Percentiles rank a stretch among this genome's conserved stretches.
Evolutionary conservation across 1,140 invertebrate genomes (phyloP).

Genomic region (Pararge aegeria): DNA sequence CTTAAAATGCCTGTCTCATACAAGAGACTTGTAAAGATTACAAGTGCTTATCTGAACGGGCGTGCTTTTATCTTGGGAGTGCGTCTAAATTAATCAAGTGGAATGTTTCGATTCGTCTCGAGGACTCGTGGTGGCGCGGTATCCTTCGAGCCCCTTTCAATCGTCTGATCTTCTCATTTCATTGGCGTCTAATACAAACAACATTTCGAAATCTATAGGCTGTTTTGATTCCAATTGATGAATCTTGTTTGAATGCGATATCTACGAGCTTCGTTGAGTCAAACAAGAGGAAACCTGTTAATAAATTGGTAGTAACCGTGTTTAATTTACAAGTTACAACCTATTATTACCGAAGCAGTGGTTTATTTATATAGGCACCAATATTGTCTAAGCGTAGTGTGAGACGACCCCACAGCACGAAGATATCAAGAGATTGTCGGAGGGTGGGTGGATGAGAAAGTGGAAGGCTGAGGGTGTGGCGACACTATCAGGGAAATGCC

Average conservation of each 20-base stretch:
- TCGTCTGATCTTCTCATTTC: conserved; percentile 18
- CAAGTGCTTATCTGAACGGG: conserved; percentile 14
- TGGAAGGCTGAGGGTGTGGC: too few species aligned
- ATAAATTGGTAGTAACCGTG: too few species aligned
- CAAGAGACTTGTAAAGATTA: conserved; percentile 7
- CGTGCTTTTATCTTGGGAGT: conserved; percentile 17
- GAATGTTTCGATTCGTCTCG: conserved; percentile 37
- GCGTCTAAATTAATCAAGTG: conserved; percentile 37
- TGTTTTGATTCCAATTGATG: neutral
- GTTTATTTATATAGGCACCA: too few species aligned
- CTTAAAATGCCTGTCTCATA: neutral
- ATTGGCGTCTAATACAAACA: neutral
- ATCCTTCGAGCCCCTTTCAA: conserved; percentile 16
- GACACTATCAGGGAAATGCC: too few species aligned
- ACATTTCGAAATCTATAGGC: neutral
- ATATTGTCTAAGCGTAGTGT: too few species aligned
- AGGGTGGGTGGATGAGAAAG: too few species aligned
- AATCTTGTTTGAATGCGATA: neutral
- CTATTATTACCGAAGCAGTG: too few species aligned
- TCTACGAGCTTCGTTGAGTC: too few species aligned
- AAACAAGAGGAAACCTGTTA: neutral
- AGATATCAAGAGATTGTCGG: too few species aligned
- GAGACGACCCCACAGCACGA: too few species aligned
- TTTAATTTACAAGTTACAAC: too few species aligned
- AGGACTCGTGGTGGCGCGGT: conserved; percentile 13